phyloP scores from a whole-genome alignment of 2,888 invertebrate species.

The Theodoxus fluviatilis region DNA sequence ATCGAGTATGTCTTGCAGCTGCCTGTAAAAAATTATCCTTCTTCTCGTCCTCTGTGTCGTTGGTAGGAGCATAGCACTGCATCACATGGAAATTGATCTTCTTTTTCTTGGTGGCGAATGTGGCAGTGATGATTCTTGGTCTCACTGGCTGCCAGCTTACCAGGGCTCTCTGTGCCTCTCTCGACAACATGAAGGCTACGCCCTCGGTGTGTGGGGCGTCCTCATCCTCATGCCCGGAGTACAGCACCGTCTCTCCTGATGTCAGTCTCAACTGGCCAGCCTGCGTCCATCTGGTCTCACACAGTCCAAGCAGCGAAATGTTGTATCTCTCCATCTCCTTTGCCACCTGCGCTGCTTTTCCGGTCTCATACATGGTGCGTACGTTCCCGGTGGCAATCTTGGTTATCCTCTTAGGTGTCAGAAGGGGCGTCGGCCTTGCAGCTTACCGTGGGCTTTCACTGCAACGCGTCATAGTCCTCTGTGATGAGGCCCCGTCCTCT shows the following conservation, averaged over 20 bases:
- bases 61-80: slow-evolving; percentile 3
- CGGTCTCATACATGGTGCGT: slow-evolving; percentile 11
- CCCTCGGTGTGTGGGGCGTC: not conserved
- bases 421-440: slow-evolving; percentile 16
- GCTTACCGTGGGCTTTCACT: slow-evolving; percentile 16
- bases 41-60: slow-evolving; percentile 13
- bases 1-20: too few relatives aligned
- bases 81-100: not conserved
- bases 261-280: not conserved
- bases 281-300: slow-evolving; percentile 14
- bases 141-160: not conserved
- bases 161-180: not conserved
- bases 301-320: not conserved
- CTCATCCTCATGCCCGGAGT: too few relatives aligned
- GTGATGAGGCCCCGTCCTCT: not conserved
- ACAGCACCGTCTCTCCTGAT: slow-evolving; percentile 6
- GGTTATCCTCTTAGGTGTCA: not conserved
- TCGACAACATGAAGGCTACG: not conserved
- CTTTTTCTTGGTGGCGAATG: not conserved
- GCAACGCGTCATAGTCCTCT: not conserved
- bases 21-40: slow-evolving; percentile 24
- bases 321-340: slow-evolving; percentile 8
- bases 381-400: slow-evolving; percentile 4
- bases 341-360: not conserved
- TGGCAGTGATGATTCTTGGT: not conserved